Base-by-base conservation (phyloP, 2,888 invertebrate species). In the Choreutis nemorana region DNA sequence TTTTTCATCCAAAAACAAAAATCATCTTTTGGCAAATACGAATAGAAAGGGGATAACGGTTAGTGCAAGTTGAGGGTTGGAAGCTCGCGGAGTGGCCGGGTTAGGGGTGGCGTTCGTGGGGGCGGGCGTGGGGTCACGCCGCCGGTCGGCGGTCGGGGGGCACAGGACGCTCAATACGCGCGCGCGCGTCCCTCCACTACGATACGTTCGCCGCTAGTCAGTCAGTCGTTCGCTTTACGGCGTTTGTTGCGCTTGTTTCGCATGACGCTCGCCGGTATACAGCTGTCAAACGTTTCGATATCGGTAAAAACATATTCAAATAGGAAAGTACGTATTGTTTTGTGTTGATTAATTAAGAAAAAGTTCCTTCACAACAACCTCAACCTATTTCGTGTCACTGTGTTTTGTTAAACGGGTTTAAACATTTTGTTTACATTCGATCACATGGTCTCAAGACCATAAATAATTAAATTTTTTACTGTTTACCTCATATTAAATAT, bases 131-230 rank as follows among this genome's bases (percentile, higher is more conserved):
- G 50, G 40, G 44, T 42, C 47, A 50, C 48, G 50, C 48, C 51
- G 54, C 51, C 57, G 60, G 61, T 42, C 45, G 51, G 54, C 44
- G 52, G 45, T 46, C 43, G 55, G 41, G 55, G 57, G 60, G 60
- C 59, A 61, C 55, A 50, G 54, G 42, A 54, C 72, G 73, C 55
- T 75, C 75, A 59, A 77, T 75, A 73, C 71, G 72, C 75, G 75
- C 75, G 71, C 75, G 78, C 77, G 71, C 72, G 48, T 45, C 44
- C 36, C n/a, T n/a, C n/a, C n/a, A n/a, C n/a, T n/a, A n/a, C n/a
- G n/a, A n/a, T n/a, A n/a, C 42, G 37, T 28, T 29, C 27, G 28
- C 26, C 29, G 21, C 14, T 14, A 8, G 14, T 44, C 42, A 39
- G 47, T 39, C 40, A 38, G 46, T 48, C 66, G 75, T 73, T 77